These are phyloP conservation scores for Enteromius thamalakanensis DNA, from an alignment of 2,797 vertebrate species.

Conservation along the genomic window DNA sequence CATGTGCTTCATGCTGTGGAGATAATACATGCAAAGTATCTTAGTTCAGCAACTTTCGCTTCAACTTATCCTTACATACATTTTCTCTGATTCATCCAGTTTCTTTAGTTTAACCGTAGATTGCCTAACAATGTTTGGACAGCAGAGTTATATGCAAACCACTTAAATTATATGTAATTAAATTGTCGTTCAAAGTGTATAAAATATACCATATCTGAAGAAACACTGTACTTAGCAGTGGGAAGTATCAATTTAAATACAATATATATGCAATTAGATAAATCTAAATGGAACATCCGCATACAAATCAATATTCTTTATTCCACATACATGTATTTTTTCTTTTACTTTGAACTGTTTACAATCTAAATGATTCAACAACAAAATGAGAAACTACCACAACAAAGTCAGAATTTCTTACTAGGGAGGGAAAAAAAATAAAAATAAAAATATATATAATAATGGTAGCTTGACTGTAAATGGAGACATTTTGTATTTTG, in stretches of 20 bases:
- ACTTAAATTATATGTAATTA: slow-evolving; percentile 14
- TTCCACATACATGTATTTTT: slow-evolving; percentile 81
- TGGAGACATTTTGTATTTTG: slow-evolving; percentile 53
- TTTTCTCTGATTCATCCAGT: slow-evolving; percentile 22
- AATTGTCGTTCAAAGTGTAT: slow-evolving; percentile 6
- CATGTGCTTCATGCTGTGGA: slow-evolving; percentile 34
- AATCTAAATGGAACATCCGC: slow-evolving; percentile 36
- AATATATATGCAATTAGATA: slow-evolving; percentile 3
- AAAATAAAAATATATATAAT: slow-evolving; percentile 63
- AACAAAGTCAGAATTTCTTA: slow-evolving; percentile 77
- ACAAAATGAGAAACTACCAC: slow-evolving; percentile 87
- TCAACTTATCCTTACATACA: neutral
- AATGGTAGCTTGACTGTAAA: slow-evolving; percentile 76
- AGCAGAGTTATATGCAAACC: slow-evolving; percentile 1
- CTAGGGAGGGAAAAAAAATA: slow-evolving; percentile 44
- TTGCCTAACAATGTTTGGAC: neutral
- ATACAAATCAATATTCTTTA: slow-evolving; percentile 86
- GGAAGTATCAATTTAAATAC: neutral
- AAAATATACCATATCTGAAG: neutral
- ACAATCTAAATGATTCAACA: slow-evolving; percentile 87
- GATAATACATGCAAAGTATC: slow-evolving; percentile 32
- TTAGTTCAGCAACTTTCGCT: slow-evolving; percentile 17
- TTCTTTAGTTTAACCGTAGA: slow-evolving; percentile 1
- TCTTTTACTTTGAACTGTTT: slow-evolving; percentile 75
- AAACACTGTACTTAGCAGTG: neutral